Base-by-base conservation (phyloP, 2,888 invertebrate genomes). In the Cistogaster globosa region DNA sequence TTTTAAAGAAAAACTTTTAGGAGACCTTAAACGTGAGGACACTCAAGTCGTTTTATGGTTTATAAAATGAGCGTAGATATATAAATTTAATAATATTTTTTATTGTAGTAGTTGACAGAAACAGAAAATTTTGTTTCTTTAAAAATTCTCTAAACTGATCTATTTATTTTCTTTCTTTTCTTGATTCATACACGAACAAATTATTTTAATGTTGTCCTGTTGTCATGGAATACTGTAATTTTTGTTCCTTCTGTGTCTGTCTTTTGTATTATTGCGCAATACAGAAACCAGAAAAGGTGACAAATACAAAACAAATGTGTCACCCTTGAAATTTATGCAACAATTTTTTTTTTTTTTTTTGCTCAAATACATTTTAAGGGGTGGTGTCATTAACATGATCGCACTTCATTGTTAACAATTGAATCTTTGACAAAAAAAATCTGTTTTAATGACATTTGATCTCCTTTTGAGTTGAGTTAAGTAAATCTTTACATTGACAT, bases 331-430 rank as follows among this genome's bases (percentile, higher is more conserved):
- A 53, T n/a, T 2, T n/a, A 9, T 42, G 22, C 55, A 55, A 22
- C 9, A 14, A 45, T 32, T 57, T 16, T 45, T 26, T 45, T 18
- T 5, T 45, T 7, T 71, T 45, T 71, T 57, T 26, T 32, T 8
- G 14, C 18, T 18, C 55, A 9, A n/a, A 9, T 5, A 53, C n/a
- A 14, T 11, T 60, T 48, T 75, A 45, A 77, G 71, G 71, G 82
- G 82, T 76, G 82, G 71, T 77, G 58, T 71, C 76, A 77, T 74
- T 67, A 82, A 82, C 76, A 76, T 82, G 71, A 83, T 83, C 82
- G 80, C 67, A 53, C 53, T 51, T 45, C 53, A 45, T 80, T 72
- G 53, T 63, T 72, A 72, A 65, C 18, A 72, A 72, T 26, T 14
- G 58, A 58, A 51, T 72, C 16, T 68, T 58, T 14, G 1, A 5